Evolutionary conservation across 2,888 invertebrate genomes (phyloP).

Genomic region (Podabrus alpinus): DNA sequence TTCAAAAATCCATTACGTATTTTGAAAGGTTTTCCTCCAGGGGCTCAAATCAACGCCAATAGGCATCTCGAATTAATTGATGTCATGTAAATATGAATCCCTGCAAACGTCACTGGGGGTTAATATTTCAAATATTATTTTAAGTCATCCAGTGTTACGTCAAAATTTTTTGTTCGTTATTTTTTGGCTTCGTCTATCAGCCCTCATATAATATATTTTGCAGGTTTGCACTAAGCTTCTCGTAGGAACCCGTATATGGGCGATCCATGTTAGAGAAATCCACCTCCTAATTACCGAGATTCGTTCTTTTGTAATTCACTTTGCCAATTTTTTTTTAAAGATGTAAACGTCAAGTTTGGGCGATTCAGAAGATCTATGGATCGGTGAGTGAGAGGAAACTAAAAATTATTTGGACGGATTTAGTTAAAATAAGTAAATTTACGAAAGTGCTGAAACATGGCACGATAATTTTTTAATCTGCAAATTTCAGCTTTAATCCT

Average conservation of each 20-base stretch:
- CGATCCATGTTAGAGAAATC: background rate
- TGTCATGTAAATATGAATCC: background rate
- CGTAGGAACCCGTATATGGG: background rate
- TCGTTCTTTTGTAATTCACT: background rate
- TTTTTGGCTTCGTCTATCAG: background rate
- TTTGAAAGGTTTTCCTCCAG: background rate
- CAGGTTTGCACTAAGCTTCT: background rate
- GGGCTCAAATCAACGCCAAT: background rate
- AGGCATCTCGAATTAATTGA: background rate
- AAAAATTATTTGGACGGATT: background rate
- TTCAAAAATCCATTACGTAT: background rate
- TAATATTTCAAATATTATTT: background rate
- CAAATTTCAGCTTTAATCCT: background rate
- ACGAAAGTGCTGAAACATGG: background rate
- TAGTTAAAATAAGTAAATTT: background rate
- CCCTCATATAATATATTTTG: no score
- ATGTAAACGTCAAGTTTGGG: no score
- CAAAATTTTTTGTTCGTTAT: background rate
- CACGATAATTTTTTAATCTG: background rate
- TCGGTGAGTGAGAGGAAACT: background rate
- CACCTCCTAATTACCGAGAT: background rate
- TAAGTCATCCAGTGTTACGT: background rate
- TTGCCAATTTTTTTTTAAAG: no score
- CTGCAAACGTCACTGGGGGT: background rate
- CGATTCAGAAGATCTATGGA: background rate